Evolutionary conservation across 2,888 invertebrate species (phyloP).

Genomic region (Criorhina ranunculi): DNA sequence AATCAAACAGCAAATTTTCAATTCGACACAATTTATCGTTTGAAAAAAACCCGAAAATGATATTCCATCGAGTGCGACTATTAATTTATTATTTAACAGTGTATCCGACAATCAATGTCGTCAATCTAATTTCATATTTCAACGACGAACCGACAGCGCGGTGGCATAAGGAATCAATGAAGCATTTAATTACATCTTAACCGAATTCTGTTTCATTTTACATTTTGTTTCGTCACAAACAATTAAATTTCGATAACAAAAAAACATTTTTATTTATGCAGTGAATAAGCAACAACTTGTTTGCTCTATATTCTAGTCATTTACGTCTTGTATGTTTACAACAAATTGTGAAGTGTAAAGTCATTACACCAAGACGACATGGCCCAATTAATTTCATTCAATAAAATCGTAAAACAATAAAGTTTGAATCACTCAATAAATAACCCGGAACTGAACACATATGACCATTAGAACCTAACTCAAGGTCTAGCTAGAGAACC

Average conservation of each 20-base stretch:
- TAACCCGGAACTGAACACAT: background rate
- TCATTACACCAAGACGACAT: too few species aligned
- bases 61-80: background rate
- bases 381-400: too few species aligned
- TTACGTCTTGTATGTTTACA: too few species aligned
- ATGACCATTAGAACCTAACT: background rate
- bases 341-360: too few species aligned
- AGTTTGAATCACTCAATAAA: too few species aligned
- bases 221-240: background rate
- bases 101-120: constrained; percentile 20
- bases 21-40: background rate
- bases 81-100: constrained; percentile 11
- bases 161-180: background rate
- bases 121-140: constrained; percentile 6
- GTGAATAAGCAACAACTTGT: too few species aligned
- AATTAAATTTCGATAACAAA: background rate
- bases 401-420: too few species aligned
- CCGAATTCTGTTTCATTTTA: background rate
- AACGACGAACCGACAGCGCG: background rate
- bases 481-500: background rate
- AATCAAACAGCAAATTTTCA: background rate
- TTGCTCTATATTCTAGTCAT: too few species aligned
- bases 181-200: constrained; percentile 11
- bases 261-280: background rate
- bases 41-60: background rate